Percentiles rank a stretch among this genome's conserved stretches.
Conservation (phyloP, 1,140 invertebrate species). For the Drosophila prosaltans region DNA sequence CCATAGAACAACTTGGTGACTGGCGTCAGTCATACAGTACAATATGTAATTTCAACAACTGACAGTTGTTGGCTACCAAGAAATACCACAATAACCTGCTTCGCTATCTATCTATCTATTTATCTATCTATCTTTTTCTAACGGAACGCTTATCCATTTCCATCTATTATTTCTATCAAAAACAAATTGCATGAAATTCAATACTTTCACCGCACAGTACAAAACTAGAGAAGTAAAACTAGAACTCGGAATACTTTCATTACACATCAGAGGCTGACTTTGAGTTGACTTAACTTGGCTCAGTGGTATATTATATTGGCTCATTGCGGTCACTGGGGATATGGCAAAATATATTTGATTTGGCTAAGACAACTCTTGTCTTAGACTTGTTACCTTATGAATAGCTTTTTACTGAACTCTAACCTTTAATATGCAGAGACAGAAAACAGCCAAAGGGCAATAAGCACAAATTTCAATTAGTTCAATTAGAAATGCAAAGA, state of each 20-base stretch:
- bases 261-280: not conserved
- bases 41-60: not conserved
- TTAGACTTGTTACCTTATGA: constrained; percentile 1
- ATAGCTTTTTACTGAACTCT: constrained; percentile 5
- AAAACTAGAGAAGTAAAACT: not conserved
- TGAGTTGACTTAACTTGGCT: constrained; percentile 1
- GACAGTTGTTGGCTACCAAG: constrained; percentile 36
- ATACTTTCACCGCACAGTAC: constrained; percentile 25
- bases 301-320: constrained; percentile 19
- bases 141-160: not conserved
- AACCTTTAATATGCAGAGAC: constrained; percentile 9
- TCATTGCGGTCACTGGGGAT: not conserved
- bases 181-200: constrained; percentile 52
- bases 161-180: constrained; percentile 34
- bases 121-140: not conserved
- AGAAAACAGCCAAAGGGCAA: constrained; percentile 24
- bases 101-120: not conserved
- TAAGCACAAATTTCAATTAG: constrained; percentile 67
- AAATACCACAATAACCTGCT: not conserved
- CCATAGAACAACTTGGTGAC: not conserved
- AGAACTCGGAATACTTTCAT: not conserved
- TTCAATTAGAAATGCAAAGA: constrained; percentile 59
- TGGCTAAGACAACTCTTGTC: not conserved
- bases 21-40: too few species aligned
- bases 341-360: not conserved